phyloP scores from a whole-genome alignment of 2,797 vertebrate species.

The Danio kyathit region DNA sequence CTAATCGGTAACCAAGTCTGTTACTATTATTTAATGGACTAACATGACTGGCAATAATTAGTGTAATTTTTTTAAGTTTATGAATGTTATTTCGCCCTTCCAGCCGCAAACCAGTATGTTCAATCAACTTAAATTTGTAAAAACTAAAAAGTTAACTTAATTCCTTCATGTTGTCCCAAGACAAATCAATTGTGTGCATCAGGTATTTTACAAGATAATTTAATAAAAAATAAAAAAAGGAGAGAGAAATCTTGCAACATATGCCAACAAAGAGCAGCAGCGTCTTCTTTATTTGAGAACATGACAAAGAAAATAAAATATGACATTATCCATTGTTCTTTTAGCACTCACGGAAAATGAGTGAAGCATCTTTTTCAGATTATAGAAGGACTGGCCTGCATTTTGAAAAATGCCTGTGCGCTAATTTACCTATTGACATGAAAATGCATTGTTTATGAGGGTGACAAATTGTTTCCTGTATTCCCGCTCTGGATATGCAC shows the following conservation, averaged over 20 bases:
- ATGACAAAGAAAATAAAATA: not conserved
- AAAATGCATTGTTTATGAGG: constrained; percentile 38
- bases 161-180: too few relatives aligned
- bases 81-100: too few relatives aligned
- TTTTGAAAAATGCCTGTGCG: not conserved
- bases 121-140: too few relatives aligned
- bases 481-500: not conserved
- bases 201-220: too few relatives aligned
- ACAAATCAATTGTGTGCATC: too few relatives aligned
- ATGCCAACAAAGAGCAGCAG: not conserved
- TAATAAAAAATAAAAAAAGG: too few relatives aligned
- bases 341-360: not conserved
- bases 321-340: constrained; percentile 5
- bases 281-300: not conserved
- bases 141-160: too few relatives aligned
- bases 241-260: not conserved
- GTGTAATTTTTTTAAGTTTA: too few relatives aligned
- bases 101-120: too few relatives aligned
- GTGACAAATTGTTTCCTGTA: constrained; percentile 28
- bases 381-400: constrained; percentile 15
- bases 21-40: too few relatives aligned
- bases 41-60: too few relatives aligned
- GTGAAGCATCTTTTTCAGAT: constrained; percentile 31
- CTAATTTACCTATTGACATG: constrained; percentile 40
- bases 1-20: too few relatives aligned